phyloP scores from a whole-genome alignment of 2,113 vertebrate genomes.

The Melanocharis versteri region DNA sequence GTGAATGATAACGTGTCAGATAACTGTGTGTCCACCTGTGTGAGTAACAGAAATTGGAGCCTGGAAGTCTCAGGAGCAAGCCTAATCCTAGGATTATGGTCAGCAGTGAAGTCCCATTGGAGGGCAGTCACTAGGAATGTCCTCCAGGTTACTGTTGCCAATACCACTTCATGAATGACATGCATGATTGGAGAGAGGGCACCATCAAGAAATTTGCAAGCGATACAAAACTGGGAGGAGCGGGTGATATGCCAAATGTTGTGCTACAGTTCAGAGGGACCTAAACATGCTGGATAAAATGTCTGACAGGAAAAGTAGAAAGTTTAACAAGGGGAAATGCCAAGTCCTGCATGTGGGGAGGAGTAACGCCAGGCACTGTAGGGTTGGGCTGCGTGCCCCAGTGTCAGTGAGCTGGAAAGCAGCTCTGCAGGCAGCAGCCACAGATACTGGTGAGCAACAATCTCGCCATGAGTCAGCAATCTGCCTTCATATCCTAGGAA shows the following conservation, averaged over 20 bases:
- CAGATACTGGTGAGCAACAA: not conserved
- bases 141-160: no score
- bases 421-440: not conserved
- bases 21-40: not conserved
- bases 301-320: not conserved
- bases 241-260: not conserved
- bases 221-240: not conserved
- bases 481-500: not conserved
- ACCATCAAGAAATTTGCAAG: not conserved
- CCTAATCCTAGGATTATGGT: no score
- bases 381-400: rapidly evolving
- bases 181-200: not conserved
- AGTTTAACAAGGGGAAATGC: not conserved
- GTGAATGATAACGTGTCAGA: rapidly evolving
- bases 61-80: not conserved
- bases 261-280: not conserved
- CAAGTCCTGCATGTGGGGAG: not conserved
- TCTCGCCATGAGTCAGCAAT: not conserved
- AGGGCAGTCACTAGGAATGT: rapidly evolving
- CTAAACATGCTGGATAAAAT: not conserved
- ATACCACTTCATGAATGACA: not conserved
- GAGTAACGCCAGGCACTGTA: not conserved
- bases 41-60: not conserved
- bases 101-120: not conserved
- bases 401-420: not conserved